Conservation (phyloP, 2,888 invertebrate genomes). For the Zaprionus obscuricornis region DNA sequence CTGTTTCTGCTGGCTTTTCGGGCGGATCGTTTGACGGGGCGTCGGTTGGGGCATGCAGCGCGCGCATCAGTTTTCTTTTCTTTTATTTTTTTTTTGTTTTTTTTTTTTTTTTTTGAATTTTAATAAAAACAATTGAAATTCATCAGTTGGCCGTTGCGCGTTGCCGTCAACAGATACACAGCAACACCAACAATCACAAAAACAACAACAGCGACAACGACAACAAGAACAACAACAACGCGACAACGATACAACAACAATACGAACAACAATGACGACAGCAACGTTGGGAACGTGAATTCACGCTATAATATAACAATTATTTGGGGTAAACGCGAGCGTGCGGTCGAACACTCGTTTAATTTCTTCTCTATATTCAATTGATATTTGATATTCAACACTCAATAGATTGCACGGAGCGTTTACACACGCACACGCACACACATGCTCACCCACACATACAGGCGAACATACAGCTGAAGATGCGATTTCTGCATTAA, state of each 20-base stretch:
- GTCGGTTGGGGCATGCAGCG: constrained; percentile 42
- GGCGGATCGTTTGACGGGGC: constrained; percentile 24
- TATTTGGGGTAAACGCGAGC: constrained; percentile 27
- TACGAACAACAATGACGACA: constrained; percentile 10
- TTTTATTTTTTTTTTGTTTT: background rate
- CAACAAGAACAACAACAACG: constrained; percentile 14
- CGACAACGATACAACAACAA: constrained; percentile 8
- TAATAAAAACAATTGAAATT: constrained; percentile 69
- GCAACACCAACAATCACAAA: constrained; percentile 1
- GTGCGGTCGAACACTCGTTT: constrained; percentile 39
- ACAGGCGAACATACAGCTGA: constrained; percentile 38
- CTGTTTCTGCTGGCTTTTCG: constrained; percentile 15
- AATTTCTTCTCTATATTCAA: constrained; percentile 53
- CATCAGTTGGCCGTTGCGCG: constrained; percentile 64
- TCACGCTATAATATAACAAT: constrained; percentile 17
- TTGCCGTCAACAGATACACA: constrained; percentile 63
- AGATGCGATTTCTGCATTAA: constrained; percentile 39
- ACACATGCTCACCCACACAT: constrained; percentile 10
- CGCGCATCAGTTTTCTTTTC: constrained; percentile 44
- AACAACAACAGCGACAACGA: constrained; percentile 11
- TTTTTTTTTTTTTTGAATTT: constrained; percentile 27
- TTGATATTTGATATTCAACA: constrained; percentile 58
- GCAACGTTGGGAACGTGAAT: constrained; percentile 1
- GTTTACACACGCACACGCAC: constrained; percentile 37
- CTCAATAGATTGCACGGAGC: constrained; percentile 55